Base-by-base conservation (phyloP, 1,140 invertebrate genomes). In the Drosophila navojoa region DNA sequence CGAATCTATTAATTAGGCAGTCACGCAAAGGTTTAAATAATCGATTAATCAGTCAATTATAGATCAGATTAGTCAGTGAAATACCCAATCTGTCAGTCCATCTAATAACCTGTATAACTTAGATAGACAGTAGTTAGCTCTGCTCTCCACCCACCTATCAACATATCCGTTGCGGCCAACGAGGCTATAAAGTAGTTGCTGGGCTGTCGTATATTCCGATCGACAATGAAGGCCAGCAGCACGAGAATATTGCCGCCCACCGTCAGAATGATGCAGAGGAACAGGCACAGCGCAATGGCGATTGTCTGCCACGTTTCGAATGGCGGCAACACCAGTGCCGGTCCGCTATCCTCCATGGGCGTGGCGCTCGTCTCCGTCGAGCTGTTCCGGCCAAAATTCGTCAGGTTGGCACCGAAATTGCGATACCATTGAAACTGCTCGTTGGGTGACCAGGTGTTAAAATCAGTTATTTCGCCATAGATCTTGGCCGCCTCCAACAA, bases 161-260 rank as follows among this genome's bases (percentile, higher is more conserved):
- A 94, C 93, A 99, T 95, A 93, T 99, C 99, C 10, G 98, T 99
- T 32, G 98, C 97, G 22, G 99, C 99, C 45, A 99, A 94, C 0
- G 98, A 99, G 3, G 98, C 98, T 58, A 99, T 99, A 93, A 99
- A 99, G 93, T 99, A 99, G 93, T 99, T 99, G 90, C 98, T 99
- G 2, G 99, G 99, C 90, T 99, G 98, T 49, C 99, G 95, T 85
- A 99, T 99, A 61, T 97, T 97, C 63, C 98, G 94, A 92, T 99
- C 99, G 25, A 99, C 96, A 60, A 99, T 96, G 93, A 99, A 99
- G 22, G 98, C 97, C 38, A 99, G 92, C 22, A 99, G 94, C 32
- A 99, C 99, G 13, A 99, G 94, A 50, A 99, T 96, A 92, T 99
- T 99, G 40, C 99, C 99, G 68, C 96, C 95, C 13, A 99, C 96